Evolutionary conservation across 2,797 vertebrate genomes (phyloP).

Genomic region (Artibeus lituratus): DNA sequence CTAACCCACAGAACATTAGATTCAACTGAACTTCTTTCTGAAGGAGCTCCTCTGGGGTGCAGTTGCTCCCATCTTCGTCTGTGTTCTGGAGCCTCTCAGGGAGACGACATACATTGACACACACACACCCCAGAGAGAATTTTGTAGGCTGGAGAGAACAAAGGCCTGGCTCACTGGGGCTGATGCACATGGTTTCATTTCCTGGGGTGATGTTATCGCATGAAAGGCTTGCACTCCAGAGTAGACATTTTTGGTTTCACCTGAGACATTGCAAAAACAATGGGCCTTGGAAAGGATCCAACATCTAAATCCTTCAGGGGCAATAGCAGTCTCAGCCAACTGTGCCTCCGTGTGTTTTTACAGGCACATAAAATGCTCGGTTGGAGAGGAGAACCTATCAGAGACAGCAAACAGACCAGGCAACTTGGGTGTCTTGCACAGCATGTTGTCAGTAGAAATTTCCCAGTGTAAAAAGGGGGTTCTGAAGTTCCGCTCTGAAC

Average conservation of each 20-base stretch:
- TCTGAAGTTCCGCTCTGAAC: constrained; percentile 31
- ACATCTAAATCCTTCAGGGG: constrained; percentile 80
- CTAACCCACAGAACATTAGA: constrained; percentile 67
- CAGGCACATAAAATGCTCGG: constrained; percentile 68
- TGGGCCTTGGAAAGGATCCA: constrained; percentile 84
- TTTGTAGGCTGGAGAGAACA: constrained; percentile 80
- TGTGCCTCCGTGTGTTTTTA: constrained; percentile 73
- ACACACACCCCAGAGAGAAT: constrained; percentile 64
- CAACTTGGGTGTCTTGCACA: not conserved
- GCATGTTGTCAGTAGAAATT: not conserved
- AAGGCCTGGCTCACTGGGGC: constrained; percentile 80
- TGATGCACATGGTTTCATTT: constrained; percentile 85
- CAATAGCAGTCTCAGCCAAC: constrained; percentile 80
- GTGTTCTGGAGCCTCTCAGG: constrained; percentile 68
- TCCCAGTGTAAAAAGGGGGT: not conserved
- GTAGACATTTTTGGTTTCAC: constrained; percentile 86
- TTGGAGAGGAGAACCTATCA: constrained; percentile 59
- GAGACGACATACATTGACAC: constrained; percentile 64
- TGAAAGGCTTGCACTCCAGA: constrained; percentile 83
- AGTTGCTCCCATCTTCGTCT: constrained; percentile 62
- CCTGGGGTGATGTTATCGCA: constrained; percentile 85
- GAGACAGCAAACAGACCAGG: constrained; percentile 42
- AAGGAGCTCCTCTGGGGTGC: constrained; percentile 66
- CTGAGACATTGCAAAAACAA: constrained; percentile 85
- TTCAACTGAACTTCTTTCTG: constrained; percentile 66